Percentiles rank a stretch among this genome's conserved stretches.
phyloP scores from a whole-genome alignment of 2,113 vertebrate species.

The Xenus cinereus region DNA sequence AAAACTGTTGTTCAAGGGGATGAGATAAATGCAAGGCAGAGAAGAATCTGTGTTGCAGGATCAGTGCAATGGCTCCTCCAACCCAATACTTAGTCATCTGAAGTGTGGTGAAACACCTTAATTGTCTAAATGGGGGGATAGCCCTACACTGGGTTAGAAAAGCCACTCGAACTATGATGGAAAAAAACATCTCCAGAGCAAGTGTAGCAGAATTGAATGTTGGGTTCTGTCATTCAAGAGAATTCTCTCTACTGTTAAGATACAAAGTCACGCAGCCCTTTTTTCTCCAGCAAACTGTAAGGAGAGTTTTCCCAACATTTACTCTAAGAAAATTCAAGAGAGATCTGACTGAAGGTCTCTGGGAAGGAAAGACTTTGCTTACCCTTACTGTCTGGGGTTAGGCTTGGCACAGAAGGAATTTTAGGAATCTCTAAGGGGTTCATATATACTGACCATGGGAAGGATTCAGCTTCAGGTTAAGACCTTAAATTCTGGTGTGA shows the following conservation, averaged over 20 bases:
- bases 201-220: neutral
- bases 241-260: neutral
- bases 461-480: neutral
- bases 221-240: neutral
- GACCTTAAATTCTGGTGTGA: neutral
- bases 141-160: neutral
- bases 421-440: neutral
- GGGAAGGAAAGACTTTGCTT: neutral
- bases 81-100: neutral
- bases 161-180: accelerated
- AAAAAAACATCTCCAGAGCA: neutral
- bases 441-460: neutral
- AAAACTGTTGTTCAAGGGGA: neutral
- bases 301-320: neutral
- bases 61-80: neutral
- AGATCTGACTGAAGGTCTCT: neutral
- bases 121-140: neutral
- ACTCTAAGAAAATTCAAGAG: neutral
- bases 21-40: neutral
- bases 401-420: neutral
- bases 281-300: neutral
- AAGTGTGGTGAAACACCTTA: neutral
- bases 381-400: neutral
- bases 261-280: neutral
- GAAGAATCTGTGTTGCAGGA: neutral